Evolutionary conservation across 2,888 invertebrate genomes (phyloP).

Genomic region (Idaea aversata): DNA sequence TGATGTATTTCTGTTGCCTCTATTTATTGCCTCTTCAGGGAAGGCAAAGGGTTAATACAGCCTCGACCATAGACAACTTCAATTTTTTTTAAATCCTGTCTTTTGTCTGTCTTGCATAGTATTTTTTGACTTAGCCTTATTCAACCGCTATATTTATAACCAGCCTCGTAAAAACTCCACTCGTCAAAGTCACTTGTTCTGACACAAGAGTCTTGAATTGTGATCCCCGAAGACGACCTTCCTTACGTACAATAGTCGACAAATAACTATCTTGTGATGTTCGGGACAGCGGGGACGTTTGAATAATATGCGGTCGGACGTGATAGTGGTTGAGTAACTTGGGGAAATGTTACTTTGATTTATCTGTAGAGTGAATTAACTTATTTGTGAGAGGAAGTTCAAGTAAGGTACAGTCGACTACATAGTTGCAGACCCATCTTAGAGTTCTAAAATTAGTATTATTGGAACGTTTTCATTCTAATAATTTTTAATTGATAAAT

Average conservation of each 20-base stretch:
- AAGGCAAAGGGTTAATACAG: too few species aligned
- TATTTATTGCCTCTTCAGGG: too few species aligned
- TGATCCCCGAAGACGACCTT: constrained; percentile 17
- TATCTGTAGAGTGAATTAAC: background rate
- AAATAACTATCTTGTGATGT: constrained; percentile 17
- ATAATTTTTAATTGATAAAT: too few species aligned
- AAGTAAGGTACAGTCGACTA: background rate
- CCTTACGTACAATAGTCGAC: constrained; percentile 21
- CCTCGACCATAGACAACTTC: too few species aligned
- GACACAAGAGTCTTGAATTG: constrained; percentile 28
- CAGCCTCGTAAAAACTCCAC: background rate
- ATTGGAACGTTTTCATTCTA: too few species aligned
- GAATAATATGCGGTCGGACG: constrained; percentile 6
- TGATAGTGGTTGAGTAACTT: background rate
- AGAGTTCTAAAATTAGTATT: too few species aligned
- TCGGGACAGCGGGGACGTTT: constrained; percentile 12
- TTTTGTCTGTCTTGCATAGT: too few species aligned
- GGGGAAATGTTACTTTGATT: background rate
- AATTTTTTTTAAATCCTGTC: too few species aligned
- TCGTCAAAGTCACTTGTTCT: constrained; percentile 32
- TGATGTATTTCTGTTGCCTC: too few species aligned
- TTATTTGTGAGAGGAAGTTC: background rate
- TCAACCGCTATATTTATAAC: background rate
- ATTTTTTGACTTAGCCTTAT: too few species aligned
- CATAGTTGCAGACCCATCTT: too few species aligned